Evolutionary conservation across 2,797 vertebrate species (phyloP), one percentile per base, ranked within the genome.

Genomic region (Echeneis naucrates): DNA sequence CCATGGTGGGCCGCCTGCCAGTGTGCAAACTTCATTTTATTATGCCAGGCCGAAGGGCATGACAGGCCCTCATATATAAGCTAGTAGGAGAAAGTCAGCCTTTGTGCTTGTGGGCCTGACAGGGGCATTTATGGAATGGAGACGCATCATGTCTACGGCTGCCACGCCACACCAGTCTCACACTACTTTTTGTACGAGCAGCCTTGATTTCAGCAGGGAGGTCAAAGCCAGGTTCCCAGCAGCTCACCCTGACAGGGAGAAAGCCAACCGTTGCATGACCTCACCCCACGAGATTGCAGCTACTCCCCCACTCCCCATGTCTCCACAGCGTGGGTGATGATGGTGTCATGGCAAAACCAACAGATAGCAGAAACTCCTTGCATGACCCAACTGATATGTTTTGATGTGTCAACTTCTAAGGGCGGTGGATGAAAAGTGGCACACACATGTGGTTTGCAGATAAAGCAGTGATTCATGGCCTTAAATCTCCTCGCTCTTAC

Each of bases 21-120:
- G 73, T 56, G 82, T 86, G 80, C 88, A 82, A 72, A 73, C 71
- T 72, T 84, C 90, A 93, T 87, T 91, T 84, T 77, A 93, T 92
- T 90, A 88, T 64, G 2, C 38, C 45, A 32, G 75, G 90, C 90
- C 87, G 73, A 76, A 82, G 83, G 87, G 80, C 73, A 84, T 16
- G 71, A 73, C 76, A 74, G 77, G 64, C 42, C 63, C 71, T 4
- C 52, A 67, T 74, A 77, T 58, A 85, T 82, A 79, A 84, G 87
- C 72, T 52, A 82, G 52, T 32, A 53, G 37, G 74, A 83, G 81
- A 86, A 81, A 86, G 87, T 77, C 6, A 60, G 53, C 47, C 81
- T 83, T 78, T 88, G 82, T 85, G 64, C 80, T 40, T 27, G 53
- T 21, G 19, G 37, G 54, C 45, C 50, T 64, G 72, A 78, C 62